These are phyloP conservation scores for Mastacembelus armatus DNA, from an alignment of 2,797 vertebrate species.

Conservation along the genomic window DNA sequence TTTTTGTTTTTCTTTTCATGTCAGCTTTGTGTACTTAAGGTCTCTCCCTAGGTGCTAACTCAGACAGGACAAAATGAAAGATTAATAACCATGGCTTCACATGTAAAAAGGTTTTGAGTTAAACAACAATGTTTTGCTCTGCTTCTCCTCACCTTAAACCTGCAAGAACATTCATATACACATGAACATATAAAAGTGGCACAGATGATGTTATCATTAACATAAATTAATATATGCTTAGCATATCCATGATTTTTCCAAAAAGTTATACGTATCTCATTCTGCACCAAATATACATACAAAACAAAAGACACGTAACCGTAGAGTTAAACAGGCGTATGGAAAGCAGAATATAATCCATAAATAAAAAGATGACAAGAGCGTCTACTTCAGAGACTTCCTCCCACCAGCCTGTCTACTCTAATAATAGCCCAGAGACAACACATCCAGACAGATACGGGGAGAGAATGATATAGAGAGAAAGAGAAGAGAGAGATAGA, in stretches of 20 bases:
- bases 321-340: constrained; percentile 59
- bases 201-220: constrained; percentile 4
- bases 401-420: constrained; percentile 86
- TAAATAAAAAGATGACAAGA: constrained; percentile 86
- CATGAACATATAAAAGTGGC: constrained; percentile 7
- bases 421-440: constrained; percentile 86
- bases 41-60: constrained; percentile 75
- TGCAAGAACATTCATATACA: constrained; percentile 1
- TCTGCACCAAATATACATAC: constrained; percentile 12
- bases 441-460: constrained; percentile 79
- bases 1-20: constrained; percentile 39
- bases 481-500: constrained; percentile 61
- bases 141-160: constrained; percentile 23
- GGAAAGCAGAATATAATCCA: constrained; percentile 79
- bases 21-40: constrained; percentile 79
- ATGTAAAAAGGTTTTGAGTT: constrained; percentile 76
- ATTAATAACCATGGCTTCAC: constrained; percentile 81
- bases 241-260: constrained; percentile 5
- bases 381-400: constrained; percentile 83
- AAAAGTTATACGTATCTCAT: constrained; percentile 12
- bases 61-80: constrained; percentile 83
- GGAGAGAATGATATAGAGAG: constrained; percentile 67
- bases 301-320: constrained; percentile 49
- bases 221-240: background rate
- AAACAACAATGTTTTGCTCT: constrained; percentile 56